phyloP scores from a whole-genome alignment of 2,113 vertebrate species.

The Solea senegalensis region DNA sequence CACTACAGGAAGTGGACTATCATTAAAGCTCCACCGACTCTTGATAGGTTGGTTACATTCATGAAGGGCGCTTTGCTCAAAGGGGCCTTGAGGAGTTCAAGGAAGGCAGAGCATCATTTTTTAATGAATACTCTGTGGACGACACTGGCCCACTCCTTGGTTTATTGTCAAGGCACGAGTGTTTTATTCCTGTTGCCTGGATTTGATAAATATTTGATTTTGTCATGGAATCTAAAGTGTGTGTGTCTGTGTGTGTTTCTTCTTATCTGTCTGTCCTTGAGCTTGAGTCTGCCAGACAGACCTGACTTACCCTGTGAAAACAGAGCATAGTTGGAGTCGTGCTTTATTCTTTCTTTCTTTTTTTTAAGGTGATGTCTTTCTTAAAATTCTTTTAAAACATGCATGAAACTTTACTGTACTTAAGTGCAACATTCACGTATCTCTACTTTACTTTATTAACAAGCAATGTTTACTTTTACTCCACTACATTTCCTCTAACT shows the following conservation, averaged over 20 bases:
- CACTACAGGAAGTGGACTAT: conserved; percentile 42
- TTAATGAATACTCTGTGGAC: conserved; percentile 27
- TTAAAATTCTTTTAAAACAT: neutral
- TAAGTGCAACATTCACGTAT: no score
- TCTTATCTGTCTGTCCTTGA: conserved; percentile 77
- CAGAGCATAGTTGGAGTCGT: conserved; percentile 2
- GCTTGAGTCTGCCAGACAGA: conserved; percentile 58
- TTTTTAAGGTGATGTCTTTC: neutral
- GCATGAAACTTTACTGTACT: no score
- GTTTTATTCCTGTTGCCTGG: conserved; percentile 55
- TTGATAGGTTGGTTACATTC: conserved; percentile 26
- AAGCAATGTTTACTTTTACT: no score
- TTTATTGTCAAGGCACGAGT: conserved; percentile 21
- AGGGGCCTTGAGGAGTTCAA: conserved; percentile 19
- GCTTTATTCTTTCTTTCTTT: conserved; percentile 17
- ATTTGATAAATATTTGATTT: conserved; percentile 75
- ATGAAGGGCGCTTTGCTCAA: conserved; percentile 12
- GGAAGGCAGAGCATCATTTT: neutral
- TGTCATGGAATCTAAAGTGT: conserved; percentile 28
- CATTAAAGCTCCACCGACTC: conserved; percentile 22
- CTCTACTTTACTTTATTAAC: no score
- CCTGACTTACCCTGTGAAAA: conserved; percentile 49
- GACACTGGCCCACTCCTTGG: conserved; percentile 8
- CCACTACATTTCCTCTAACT: no score
- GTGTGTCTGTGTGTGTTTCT: conserved; percentile 33